Conservation (phyloP, 2,888 invertebrate species). For the Watsonalla binaria region DNA sequence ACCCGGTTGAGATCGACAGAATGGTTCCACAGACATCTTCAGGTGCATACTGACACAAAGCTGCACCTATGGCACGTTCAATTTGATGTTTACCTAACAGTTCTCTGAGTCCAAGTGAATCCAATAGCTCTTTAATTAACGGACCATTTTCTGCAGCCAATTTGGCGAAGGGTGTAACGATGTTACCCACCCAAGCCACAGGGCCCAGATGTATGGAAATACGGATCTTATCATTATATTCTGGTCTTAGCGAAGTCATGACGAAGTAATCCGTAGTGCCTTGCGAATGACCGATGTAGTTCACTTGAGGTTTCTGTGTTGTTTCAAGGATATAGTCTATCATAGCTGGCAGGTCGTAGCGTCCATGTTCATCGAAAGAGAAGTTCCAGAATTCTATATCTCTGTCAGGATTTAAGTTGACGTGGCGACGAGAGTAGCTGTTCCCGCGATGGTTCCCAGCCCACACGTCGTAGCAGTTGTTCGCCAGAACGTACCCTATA, state of each 20-base stretch:
- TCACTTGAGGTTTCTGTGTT: conserved; percentile 76
- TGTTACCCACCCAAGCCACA: conserved; percentile 73
- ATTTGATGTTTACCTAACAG: conserved; percentile 78
- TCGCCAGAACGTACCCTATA: conserved; percentile 57
- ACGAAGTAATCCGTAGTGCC: conserved; percentile 81
- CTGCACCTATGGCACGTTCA: conserved; percentile 53
- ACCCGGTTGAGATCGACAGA: conserved; percentile 79
- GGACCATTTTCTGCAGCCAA: conserved; percentile 26
- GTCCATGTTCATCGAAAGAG: conserved; percentile 84
- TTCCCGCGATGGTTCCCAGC: conserved; percentile 78
- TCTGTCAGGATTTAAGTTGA: conserved; percentile 47
- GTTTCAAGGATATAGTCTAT: conserved; percentile 47
- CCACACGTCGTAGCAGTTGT: conserved; percentile 76
- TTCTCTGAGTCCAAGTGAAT: conserved; percentile 77
- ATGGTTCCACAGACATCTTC: conserved; percentile 75
- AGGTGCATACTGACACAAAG: conserved; percentile 52
- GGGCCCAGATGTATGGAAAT: conserved; percentile 65
- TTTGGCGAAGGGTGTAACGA: conserved; percentile 43
- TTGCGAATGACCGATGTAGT: conserved; percentile 85
- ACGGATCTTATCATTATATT: conserved; percentile 79
- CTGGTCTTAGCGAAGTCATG: conserved; percentile 71
- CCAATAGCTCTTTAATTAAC: conserved; percentile 34
- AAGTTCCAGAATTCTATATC: conserved; percentile 73
- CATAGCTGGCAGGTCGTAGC: conserved; percentile 83
- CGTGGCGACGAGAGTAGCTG: conserved; percentile 79